Evolutionary conservation across 2,113 vertebrate genomes (phyloP).

Genomic region (Microtus montanus): DNA sequence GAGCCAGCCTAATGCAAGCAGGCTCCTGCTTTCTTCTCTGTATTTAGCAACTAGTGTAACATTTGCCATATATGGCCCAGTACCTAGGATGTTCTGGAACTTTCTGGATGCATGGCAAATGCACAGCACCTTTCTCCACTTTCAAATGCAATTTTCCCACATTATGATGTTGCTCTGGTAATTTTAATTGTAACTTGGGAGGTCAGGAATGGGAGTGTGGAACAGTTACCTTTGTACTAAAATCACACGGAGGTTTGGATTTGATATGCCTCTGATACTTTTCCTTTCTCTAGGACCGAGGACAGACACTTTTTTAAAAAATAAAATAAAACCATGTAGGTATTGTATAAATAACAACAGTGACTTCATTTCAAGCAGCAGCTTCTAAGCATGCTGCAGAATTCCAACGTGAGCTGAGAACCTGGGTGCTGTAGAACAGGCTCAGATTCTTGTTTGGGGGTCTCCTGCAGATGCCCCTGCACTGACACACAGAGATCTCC

Average conservation of each 20-base stretch:
- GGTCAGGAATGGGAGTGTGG: neutral
- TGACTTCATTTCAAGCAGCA: neutral
- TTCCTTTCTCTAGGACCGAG: neutral
- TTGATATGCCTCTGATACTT: neutral
- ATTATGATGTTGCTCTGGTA: neutral
- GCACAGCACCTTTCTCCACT: neutral
- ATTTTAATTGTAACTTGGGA: neutral
- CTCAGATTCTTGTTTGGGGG: neutral
- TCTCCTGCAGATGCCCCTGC: neutral
- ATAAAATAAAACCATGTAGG: neutral
- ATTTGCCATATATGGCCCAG: fast-evolving
- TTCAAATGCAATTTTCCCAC: neutral
- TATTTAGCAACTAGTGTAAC: neutral
- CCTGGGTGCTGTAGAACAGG: fast-evolving
- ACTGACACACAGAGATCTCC: neutral
- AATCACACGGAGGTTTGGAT: neutral
- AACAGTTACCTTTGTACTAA: neutral
- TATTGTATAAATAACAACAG: neutral
- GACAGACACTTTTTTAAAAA: neutral
- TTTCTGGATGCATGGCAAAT: neutral
- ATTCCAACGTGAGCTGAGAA: neutral
- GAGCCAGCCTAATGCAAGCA: neutral
- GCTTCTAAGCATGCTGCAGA: neutral
- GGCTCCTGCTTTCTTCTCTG: neutral
- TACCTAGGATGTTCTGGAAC: neutral